These are phyloP conservation scores for Drosophila pseudoobscura DNA, from an alignment of 1,140 invertebrate species.

Conservation along the genomic window DNA sequence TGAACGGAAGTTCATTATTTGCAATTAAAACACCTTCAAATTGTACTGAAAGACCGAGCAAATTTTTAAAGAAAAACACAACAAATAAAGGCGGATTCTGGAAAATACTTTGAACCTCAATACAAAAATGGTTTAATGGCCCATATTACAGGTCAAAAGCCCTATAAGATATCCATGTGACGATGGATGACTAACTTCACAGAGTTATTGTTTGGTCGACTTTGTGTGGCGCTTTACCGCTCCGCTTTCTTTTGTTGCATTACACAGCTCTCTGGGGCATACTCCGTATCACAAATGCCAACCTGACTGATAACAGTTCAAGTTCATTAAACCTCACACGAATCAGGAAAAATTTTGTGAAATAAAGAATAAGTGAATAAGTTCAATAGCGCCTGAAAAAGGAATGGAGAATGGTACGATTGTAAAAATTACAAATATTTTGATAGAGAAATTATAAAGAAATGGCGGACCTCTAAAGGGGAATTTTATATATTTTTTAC, in stretches of 20 bases:
- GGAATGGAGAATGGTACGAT: background rate
- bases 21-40: too few species aligned
- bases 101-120: too few species aligned
- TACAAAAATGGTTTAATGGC: background rate
- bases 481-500: too few species aligned
- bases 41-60: too few species aligned
- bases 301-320: conserved; percentile 60
- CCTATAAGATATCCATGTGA: conserved; percentile 23
- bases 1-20: too few species aligned
- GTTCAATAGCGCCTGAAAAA: conserved; percentile 1
- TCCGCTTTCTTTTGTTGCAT: conserved; percentile 50
- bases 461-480: too few species aligned
- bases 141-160: conserved; percentile 18
- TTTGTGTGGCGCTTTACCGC: conserved; percentile 9
- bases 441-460: too few species aligned
- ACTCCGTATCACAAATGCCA: conserved; percentile 38
- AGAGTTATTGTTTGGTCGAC: conserved; percentile 10
- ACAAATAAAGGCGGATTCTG: background rate
- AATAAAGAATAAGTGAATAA: conserved; percentile 15
- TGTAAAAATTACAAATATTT: too few species aligned
- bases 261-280: conserved; percentile 47
- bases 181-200: conserved; percentile 35
- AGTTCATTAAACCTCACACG: conserved; percentile 64
- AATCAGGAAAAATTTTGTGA: conserved; percentile 41
- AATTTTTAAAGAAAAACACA: too few species aligned